Evolutionary conservation across 2,797 vertebrate genomes (phyloP), one percentile per base, ranked within the genome.

Genomic region (Xenopus petersii): DNA sequence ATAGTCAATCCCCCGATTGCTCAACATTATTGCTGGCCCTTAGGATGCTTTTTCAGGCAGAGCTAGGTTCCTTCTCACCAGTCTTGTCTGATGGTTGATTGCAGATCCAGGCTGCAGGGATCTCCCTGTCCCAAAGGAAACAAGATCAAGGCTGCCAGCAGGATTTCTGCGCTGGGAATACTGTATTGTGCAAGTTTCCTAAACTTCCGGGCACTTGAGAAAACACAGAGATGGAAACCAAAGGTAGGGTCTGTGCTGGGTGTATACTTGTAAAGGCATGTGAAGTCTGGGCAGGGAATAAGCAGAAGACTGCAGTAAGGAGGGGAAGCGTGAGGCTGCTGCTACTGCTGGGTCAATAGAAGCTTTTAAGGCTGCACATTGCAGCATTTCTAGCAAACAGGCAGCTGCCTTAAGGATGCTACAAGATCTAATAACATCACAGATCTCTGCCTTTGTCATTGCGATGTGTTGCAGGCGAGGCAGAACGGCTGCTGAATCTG

Each of bases 191-290:
- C 82, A 89, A 91, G 88, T 92, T 90, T 70, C 81, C 77, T 89
- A 85, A 88, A 91, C 86, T 88, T 88, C 86, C 83, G 84, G 79
- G 80, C 82, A 81, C 86, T 87, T 84, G 56, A 64, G 5, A 74
- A 87, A 82, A 83, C 81, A 87, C 87, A 83, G 90, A 87, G 81
- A 93, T 93, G 93, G 93, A 87, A 76, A 83, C 48, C 67, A 84
- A 88, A 82, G 68, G 75, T 74, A 81, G 79, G 78, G 73, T 82
- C 11, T 15, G 3, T 17, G 13, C 54, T 56, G 54, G 4, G 54
- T 17, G n/a, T 17, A 15, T 16, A 15, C 15, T 16, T 16, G 54
- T 12, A 17, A 15, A 7, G 64, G n/a, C 64, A 62, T 77, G 75
- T 68, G 75, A 46, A 63, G 9, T 49, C 42, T 67, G n/a, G 56